These are phyloP conservation scores for Pomatostomus ruficeps DNA, from an alignment of 2,113 vertebrate species.

Conservation along the genomic window DNA sequence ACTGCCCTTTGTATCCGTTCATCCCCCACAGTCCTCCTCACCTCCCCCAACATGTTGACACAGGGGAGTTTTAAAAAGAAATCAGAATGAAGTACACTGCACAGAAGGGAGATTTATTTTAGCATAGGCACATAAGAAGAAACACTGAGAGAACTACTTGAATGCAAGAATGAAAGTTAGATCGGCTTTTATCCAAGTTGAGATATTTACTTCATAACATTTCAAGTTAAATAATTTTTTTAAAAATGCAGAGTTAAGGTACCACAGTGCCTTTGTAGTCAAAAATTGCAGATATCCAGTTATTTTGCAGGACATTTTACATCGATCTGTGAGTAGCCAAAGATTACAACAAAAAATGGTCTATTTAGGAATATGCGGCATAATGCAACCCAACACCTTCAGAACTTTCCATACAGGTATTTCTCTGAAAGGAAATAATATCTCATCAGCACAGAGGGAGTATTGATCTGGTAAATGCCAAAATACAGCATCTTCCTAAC, in stretches of 20 bases:
- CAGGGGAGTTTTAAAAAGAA: slow-evolving; percentile 40
- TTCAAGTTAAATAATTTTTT: background rate
- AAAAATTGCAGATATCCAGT: background rate
- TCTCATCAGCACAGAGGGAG: background rate
- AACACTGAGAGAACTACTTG: background rate
- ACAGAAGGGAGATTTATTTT: slow-evolving; percentile 57
- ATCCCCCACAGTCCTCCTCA: slow-evolving; percentile 53
- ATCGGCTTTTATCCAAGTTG: background rate
- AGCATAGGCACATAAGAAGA: background rate
- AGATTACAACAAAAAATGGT: background rate
- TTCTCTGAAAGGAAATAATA: background rate
- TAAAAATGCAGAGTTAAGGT: background rate
- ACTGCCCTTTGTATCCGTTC: slow-evolving; percentile 20
- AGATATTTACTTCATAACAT: background rate
- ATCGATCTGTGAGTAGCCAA: background rate
- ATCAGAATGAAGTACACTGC: slow-evolving; percentile 26
- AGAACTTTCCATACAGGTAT: background rate
- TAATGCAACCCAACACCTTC: background rate
- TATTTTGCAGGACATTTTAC: background rate
- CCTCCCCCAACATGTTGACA: slow-evolving; percentile 45
- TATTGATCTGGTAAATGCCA: background rate
- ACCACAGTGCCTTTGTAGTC: background rate
- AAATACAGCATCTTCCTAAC: background rate
- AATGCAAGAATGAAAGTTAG: background rate
- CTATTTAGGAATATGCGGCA: background rate